phyloP scores from a whole-genome alignment of 1,140 invertebrate genomes.

The Anoplophora glabripennis region DNA sequence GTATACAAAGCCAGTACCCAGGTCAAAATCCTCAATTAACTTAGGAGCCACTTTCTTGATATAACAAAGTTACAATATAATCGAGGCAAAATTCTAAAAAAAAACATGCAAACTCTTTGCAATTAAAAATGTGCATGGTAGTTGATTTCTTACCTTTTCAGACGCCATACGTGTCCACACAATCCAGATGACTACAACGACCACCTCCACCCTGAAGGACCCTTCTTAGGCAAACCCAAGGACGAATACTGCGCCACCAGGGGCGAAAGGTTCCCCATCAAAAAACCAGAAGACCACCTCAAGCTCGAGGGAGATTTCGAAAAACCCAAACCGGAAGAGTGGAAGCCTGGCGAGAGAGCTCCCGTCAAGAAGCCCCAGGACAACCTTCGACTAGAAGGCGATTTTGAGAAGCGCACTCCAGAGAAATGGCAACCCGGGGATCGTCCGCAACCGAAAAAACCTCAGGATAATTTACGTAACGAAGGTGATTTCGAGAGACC shows the following conservation, averaged over 20 bases:
- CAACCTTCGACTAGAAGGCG: slow-evolving; percentile 56
- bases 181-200: slow-evolving; percentile 52
- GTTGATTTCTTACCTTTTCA: slow-evolving; percentile 38
- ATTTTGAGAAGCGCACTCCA: slow-evolving; percentile 53
- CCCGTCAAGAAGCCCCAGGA: slow-evolving; percentile 51
- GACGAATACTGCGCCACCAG: slow-evolving; percentile 55
- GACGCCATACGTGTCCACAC: slow-evolving; percentile 54
- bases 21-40: too few species aligned
- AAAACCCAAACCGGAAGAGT: slow-evolving; percentile 39
- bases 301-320: slow-evolving; percentile 55
- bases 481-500: slow-evolving; percentile 58
- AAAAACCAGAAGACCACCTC: slow-evolving; percentile 57
- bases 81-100: too few species aligned
- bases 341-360: slow-evolving; percentile 50
- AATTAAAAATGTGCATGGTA: too few species aligned
- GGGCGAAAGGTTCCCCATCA: slow-evolving; percentile 54
- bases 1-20: too few species aligned
- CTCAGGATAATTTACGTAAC: slow-evolving; percentile 59
- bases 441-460: slow-evolving; percentile 44
- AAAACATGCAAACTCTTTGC: too few species aligned
- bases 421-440: slow-evolving; percentile 45
- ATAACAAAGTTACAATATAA: too few species aligned
- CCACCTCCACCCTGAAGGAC: slow-evolving; percentile 57
- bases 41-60: too few species aligned
- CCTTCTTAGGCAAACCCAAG: slow-evolving; percentile 53